Evolutionary conservation across 2,797 vertebrate genomes (phyloP), one percentile per base, ranked within the genome.

Genomic region (Siniperca scherzeri): DNA sequence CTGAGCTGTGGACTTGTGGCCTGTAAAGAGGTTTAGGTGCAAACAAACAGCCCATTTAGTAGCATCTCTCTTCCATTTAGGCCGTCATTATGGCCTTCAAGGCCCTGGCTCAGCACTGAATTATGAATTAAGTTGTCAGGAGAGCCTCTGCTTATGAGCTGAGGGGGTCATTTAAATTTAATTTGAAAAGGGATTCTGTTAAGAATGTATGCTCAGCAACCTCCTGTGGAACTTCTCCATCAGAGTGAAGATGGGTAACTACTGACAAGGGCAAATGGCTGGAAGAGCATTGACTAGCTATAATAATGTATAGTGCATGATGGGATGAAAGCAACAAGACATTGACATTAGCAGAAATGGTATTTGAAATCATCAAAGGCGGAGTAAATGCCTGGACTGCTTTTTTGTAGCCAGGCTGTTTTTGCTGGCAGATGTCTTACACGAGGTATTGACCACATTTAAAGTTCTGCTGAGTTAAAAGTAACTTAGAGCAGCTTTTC

Each of bases 111-210:
- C 95, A 95, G 95, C 94, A 92, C 91, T 96, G 94, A 95, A 96
- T 96, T 95, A 96, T 95, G 94, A 96, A 94, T 95, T 95, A 96
- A 93, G 92, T 95, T 95, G 95, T 95, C 94, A 92, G 92, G 89
- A 93, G 94, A 95, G 93, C 92, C 88, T 79, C 81, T 92, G 94
- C 95, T 96, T 95, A 95, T 95, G 94, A 94, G 94, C 93, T 91
- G 90, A 93, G 93, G 94, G 95, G 91, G 88, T 95, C 92, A 95
- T 94, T 95, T 94, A 94, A 95, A 96, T 96, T 96, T 95, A 96
- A 96, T 96, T 96, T 96, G 95, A 96, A 95, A 96, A 94, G 95
- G 95, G 95, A 96, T 96, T 96, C 91, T 88, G 93, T 91, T 93
- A 91, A 91, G 94, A 95, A 89, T 93, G 94, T 95, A 93, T 92